A percentile compares a stretch with the other conserved stretches of the same genome.
Conservation (phyloP, 2,113 vertebrate species). For the Osmerus mordax region DNA sequence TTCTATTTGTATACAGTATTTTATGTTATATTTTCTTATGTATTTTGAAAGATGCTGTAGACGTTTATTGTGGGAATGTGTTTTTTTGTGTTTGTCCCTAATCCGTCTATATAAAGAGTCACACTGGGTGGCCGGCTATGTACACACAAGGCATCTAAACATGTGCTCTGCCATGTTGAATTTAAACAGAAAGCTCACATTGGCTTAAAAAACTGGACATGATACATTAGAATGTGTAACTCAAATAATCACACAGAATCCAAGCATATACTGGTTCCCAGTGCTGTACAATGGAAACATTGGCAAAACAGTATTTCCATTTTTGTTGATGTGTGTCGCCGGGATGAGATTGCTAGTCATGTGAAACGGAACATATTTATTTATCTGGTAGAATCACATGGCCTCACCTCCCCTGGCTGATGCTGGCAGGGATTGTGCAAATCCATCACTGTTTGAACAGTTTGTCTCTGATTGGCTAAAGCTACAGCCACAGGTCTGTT, state of each 20-base stretch:
- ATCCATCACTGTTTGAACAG: conserved; percentile 37
- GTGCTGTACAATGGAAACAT: conserved; percentile 53
- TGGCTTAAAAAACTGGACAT: conserved; percentile 44
- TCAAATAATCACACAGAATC: conserved; percentile 57
- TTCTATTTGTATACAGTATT: conserved; percentile 34
- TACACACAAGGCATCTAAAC: conserved; percentile 43
- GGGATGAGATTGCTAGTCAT: conserved; percentile 45
- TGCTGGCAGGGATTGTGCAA: conserved; percentile 38
- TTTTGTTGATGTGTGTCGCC: conserved; percentile 40
- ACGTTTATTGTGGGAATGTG: conserved; percentile 57
- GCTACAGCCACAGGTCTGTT: conserved; percentile 25
- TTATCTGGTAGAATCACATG: conserved; percentile 54
- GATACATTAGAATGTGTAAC: conserved; percentile 59
- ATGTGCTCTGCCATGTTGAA: conserved; percentile 58
- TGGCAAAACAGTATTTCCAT: neutral
- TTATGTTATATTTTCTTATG: conserved; percentile 58
- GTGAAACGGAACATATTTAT: conserved; percentile 55
- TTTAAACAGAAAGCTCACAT: conserved; percentile 54
- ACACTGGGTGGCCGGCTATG: conserved; percentile 63
- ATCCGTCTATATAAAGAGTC: conserved; percentile 63
- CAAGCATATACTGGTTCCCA: conserved; percentile 50
- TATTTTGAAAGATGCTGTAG: conserved; percentile 62
- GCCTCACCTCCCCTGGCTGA: conserved; percentile 35
- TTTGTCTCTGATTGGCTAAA: conserved; percentile 38
- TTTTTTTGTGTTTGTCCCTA: conserved; percentile 66